A percentile compares a stretch with the other conserved stretches of the same genome.
Conservation (phyloP, 2,888 invertebrate genomes). For the Leucophora obtusa region DNA sequence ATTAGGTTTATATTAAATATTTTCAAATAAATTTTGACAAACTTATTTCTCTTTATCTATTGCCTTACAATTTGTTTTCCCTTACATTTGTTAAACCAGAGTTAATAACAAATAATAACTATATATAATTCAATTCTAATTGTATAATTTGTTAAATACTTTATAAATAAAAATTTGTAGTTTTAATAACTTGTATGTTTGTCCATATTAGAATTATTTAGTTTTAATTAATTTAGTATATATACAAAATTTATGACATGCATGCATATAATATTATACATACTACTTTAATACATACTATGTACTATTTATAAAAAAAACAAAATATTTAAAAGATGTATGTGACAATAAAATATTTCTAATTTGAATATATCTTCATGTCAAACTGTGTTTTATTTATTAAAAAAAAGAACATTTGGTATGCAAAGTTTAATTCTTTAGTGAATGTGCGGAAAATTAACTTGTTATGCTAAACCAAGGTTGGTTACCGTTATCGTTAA, state of each 20-base stretch:
- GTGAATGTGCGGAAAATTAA: too few relatives aligned
- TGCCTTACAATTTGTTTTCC: background rate
- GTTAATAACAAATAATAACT: background rate
- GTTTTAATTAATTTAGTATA: conserved; percentile 57
- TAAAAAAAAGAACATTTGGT: background rate
- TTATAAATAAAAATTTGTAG: conserved; percentile 20
- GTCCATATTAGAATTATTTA: conserved; percentile 69
- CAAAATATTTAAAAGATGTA: conserved; percentile 52
- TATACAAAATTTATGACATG: conserved; percentile 54
- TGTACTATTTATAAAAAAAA: conserved; percentile 50
- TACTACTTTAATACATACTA: background rate
- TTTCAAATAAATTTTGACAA: background rate
- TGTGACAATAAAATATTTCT: conserved; percentile 33
- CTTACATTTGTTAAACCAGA: background rate
- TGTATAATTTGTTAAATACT: conserved; percentile 18
- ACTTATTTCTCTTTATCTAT: background rate
- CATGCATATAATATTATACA: conserved; percentile 10
- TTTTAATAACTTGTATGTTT: conserved; percentile 48
- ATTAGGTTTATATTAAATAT: conserved; percentile 73
- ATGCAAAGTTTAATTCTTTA: too few relatives aligned
- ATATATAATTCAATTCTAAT: background rate
- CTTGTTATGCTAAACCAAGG: too few relatives aligned
- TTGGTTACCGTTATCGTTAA: too few relatives aligned
- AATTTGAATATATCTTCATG: conserved; percentile 34
- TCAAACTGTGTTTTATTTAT: conserved; percentile 2